Conservation (phyloP, 1,140 invertebrate species). For the Brachionus angularis region DNA sequence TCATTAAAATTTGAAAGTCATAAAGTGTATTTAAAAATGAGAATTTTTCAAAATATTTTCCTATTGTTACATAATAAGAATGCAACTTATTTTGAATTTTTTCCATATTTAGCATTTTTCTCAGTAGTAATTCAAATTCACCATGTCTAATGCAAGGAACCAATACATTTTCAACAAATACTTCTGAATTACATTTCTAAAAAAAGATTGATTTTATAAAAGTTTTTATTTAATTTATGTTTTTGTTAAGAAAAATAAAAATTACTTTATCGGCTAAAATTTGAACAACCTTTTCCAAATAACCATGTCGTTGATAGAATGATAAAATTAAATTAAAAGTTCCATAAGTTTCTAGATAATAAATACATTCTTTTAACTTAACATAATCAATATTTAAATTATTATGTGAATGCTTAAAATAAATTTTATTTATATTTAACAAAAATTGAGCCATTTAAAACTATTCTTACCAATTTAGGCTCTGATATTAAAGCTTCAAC, state of each 20-base stretch:
- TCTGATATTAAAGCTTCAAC: conserved; percentile 48
- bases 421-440: not conserved
- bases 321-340: conserved; percentile 50
- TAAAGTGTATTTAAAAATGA: conserved; percentile 54
- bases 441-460: not conserved
- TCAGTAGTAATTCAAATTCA: conserved; percentile 51
- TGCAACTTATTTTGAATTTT: conserved; percentile 52
- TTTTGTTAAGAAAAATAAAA: not conserved
- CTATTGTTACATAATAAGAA: conserved; percentile 53
- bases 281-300: conserved; percentile 56
- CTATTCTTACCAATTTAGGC: conserved; percentile 48
- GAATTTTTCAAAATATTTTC: conserved; percentile 54
- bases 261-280: conserved; percentile 54
- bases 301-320: conserved; percentile 54
- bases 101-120: conserved; percentile 54
- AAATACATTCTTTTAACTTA: conserved; percentile 49
- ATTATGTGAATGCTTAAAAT: conserved; percentile 44
- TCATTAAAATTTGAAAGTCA: conserved; percentile 57
- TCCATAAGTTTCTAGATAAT: conserved; percentile 57
- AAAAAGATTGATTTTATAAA: not conserved
- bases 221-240: not conserved
- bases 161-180: conserved; percentile 57
- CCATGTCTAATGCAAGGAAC: conserved; percentile 53
- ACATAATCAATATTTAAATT: conserved; percentile 50
- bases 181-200: conserved; percentile 53